Base-by-base conservation (phyloP, 2,888 invertebrate species). In the Hemaris fuciformis region DNA sequence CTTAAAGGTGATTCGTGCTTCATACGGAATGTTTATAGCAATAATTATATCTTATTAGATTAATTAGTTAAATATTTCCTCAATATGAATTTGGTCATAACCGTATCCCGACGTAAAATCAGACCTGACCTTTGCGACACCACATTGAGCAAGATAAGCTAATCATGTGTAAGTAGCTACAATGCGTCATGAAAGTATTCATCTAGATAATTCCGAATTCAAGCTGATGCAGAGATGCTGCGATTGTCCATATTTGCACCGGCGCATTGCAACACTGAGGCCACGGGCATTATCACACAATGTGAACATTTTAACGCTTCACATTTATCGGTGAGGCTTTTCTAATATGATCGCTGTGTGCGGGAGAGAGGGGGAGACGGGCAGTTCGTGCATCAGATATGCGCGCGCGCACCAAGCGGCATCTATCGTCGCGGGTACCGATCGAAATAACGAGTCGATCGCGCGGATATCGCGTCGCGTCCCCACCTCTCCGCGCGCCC, bases 391-490 rank as follows among this genome's bases (percentile, higher is more conserved):
- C 74, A 89, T 89, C 89, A 79, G 89, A 91, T 91, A 90, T 64
- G 76, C 75, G 71, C 75, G 62, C 64, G 67, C 72, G 72, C 76
- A 72, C 69, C 72, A 66, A 75, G 76, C 83, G 86, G 87, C 88
- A 88, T 88, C 89, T 89, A 87, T 85, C 89, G 89, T 81, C 85
- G 81, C 82, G 71, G 71, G 73, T 64, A 69, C 78, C 82, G 88
- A 90, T 90, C 89, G 89, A 87, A 89, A 87, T 89, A 89, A 88
- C 87, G 83, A 85, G 82, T 80, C 84, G 87, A 86, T 87, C 81
- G 81, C 70, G 71, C 79, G 88, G 85, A 87, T 88, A 89, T 88
- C 84, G 84, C 31, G 13, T 75, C 76, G 74, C 77, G 80, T 82
- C 83, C n/a, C n/a, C n/a, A n/a, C n/a, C n/a, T n/a, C n/a, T n/a